Conservation (phyloP, 2,797 vertebrate species). For the Halcyon smyrnensis region DNA sequence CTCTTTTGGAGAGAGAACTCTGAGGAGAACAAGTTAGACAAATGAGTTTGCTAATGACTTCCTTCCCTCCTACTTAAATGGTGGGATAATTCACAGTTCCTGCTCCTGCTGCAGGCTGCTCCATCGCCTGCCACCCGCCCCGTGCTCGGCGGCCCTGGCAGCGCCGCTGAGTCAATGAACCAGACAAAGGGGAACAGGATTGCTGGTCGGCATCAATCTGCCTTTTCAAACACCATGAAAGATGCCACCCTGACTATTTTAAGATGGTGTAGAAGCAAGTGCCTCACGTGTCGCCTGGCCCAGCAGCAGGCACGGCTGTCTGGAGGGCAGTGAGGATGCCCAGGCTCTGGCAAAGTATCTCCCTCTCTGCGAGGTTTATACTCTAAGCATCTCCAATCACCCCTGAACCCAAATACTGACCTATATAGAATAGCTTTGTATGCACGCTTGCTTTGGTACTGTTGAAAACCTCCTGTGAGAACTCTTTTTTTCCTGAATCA, state of each 20-base stretch:
- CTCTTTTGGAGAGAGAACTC: slow-evolving; percentile 1
- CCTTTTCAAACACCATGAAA: rapidly evolving
- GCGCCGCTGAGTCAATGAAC: not conserved
- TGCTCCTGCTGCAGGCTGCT: not conserved
- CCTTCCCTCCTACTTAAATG: slow-evolving; percentile 52
- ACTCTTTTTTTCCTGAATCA: not conserved
- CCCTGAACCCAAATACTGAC: not conserved
- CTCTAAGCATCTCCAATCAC: not conserved
- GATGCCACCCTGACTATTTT: not conserved
- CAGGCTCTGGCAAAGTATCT: not conserved
- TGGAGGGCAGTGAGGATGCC: rapidly evolving
- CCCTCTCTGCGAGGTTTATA: rapidly evolving
- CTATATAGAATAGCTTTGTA: not conserved
- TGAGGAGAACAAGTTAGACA: slow-evolving; percentile 59
- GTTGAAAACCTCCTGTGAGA: not conserved
- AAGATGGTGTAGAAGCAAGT: rapidly evolving
- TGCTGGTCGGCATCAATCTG: not conserved
- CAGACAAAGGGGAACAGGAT: not conserved
- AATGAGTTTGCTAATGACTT: slow-evolving; percentile 67
- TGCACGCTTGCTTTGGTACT: rapidly evolving
- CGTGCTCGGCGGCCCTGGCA: not conserved
- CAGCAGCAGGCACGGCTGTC: not conserved
- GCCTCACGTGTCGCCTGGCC: not conserved
- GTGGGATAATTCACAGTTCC: slow-evolving; percentile 24
- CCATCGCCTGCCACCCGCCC: not conserved